Percentiles rank a stretch among this genome's conserved stretches.
Evolutionary conservation across 2,888 invertebrate species (phyloP).

Genomic region (Lysandra coridon): DNA sequence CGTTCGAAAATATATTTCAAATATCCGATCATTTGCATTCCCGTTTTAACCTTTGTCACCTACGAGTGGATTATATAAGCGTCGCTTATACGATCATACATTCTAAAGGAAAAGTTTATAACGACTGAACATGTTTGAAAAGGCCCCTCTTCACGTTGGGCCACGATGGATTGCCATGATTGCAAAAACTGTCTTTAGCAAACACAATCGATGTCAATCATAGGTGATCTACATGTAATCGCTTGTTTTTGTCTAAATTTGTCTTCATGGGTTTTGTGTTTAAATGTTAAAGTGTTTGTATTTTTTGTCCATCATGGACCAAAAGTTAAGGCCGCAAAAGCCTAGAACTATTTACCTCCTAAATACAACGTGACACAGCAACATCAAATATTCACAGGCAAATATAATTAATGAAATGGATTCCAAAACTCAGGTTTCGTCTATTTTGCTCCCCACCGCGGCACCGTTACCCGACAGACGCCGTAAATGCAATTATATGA

Average conservation of each 20-base stretch:
- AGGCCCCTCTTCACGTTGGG: no score
- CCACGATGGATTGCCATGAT: no score
- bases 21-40: not conserved
- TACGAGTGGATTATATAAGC: not conserved
- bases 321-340: no score
- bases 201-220: no score
- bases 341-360: no score
- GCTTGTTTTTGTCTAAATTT: no score
- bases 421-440: not conserved
- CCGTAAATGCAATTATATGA: constrained; percentile 6
- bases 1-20: not conserved
- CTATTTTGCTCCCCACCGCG: not conserved
- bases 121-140: not conserved
- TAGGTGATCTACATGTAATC: no score
- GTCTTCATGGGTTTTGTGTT: no score
- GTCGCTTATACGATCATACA: not conserved
- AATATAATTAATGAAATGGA: not conserved
- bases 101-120: not conserved
- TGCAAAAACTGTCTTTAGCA: no score
- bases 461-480: not conserved
- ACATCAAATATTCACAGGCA: not conserved
- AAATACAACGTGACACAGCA: not conserved
- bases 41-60: not conserved
- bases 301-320: no score
- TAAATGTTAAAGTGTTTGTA: no score